Evolutionary conservation across 1,140 invertebrate genomes (phyloP).

Genomic region (Macrotrachela quadricornifera): DNA sequence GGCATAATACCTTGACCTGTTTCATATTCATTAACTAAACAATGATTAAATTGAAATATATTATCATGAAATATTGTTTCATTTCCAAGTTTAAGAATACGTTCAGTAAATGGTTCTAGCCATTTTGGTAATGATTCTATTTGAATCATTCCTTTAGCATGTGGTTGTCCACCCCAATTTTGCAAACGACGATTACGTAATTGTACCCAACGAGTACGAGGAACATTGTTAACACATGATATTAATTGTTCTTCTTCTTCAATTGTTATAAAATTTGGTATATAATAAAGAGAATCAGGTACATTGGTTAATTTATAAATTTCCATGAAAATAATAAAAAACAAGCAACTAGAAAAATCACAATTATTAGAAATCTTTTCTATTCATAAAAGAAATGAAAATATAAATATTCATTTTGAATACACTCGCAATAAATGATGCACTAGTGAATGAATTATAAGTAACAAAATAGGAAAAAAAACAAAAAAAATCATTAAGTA

Average conservation of each 20-base stretch:
- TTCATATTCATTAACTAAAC: conserved; percentile 82
- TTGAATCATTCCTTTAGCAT: conserved; percentile 69
- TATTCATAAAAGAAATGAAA: too few relatives aligned
- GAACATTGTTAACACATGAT: conserved; percentile 45
- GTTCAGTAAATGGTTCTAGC: conserved; percentile 47
- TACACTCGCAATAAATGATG: too few relatives aligned
- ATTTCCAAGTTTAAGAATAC: too few relatives aligned
- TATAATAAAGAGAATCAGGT: conserved; percentile 46
- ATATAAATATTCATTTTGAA: too few relatives aligned
- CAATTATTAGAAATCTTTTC: too few relatives aligned
- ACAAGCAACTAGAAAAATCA: too few relatives aligned
- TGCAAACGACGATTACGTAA: conserved; percentile 67
- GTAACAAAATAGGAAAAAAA: too few relatives aligned
- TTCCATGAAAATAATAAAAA: neutral
- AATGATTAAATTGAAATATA: conserved; percentile 52
- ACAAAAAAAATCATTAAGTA: too few relatives aligned
- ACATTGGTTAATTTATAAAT: neutral
- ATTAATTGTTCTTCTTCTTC: conserved; percentile 53
- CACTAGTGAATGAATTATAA: too few relatives aligned
- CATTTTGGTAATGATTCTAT: conserved; percentile 66
- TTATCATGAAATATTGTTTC: too few relatives aligned
- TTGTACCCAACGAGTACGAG: conserved; percentile 86
- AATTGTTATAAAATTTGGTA: conserved; percentile 66
- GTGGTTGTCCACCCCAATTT: conserved; percentile 84
- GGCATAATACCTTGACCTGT: conserved; percentile 52